These are phyloP conservation scores for Diabrotica undecimpunctata DNA, from an alignment of 1,140 invertebrate genomes.

Conservation along the genomic window DNA sequence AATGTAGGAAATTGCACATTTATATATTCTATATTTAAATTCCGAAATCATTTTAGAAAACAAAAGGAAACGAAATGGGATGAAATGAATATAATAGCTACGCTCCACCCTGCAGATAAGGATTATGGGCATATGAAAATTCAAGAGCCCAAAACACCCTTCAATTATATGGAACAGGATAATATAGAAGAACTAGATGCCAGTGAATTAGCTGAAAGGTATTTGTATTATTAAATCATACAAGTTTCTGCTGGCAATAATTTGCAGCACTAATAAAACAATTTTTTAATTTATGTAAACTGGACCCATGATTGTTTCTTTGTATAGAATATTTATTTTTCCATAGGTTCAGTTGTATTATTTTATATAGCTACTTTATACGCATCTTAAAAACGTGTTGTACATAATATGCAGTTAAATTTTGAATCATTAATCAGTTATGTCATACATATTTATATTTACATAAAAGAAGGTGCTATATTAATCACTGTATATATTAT, in stretches of 20 bases:
- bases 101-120: constrained; percentile 95
- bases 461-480: no score
- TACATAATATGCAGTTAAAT: no score
- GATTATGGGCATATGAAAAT: constrained; percentile 99
- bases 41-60: constrained; percentile 51
- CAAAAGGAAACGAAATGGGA: constrained; percentile 91
- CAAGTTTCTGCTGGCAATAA: background rate
- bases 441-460: no score
- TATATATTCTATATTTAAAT: constrained; percentile 5
- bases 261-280: background rate
- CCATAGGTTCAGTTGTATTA: no score
- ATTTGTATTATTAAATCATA: background rate
- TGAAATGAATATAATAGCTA: constrained; percentile 99
- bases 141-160: constrained; percentile 97
- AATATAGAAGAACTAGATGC: constrained; percentile 75
- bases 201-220: constrained; percentile 71
- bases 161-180: constrained; percentile 70
- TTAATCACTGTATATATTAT: no score
- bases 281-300: background rate
- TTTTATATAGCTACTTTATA: no score
- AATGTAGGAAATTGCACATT: background rate
- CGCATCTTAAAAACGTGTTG: no score
- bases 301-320: no score
- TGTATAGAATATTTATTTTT: no score
- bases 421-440: no score